Evolutionary conservation across 92 coral and sea anemone species (phyloP), one percentile per base, ranked within the genome.

Genomic region (Palythoa caribaeorum): DNA sequence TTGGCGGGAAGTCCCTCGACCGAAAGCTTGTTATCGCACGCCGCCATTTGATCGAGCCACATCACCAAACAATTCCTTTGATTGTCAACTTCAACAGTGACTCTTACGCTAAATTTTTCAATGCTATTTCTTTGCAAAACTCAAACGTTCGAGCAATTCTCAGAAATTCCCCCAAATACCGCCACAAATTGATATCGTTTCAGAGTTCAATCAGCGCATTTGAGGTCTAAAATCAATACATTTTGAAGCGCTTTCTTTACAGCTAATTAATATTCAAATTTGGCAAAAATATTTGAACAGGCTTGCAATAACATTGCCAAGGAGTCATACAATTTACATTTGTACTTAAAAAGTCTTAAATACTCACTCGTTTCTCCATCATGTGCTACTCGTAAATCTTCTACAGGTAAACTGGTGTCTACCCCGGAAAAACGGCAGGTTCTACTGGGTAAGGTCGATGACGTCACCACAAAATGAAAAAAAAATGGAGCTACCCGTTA

Each of bases 221-320:
- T 88, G 91, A 62, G 80, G 65, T 88, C 86, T 54, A 73, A 85
- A 74, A 74, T 85, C 75, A 55, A 85, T 74, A 28, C 88, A 85
- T 3, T 85, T 85, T 85, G 80, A 85, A 85, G 88, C 80, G 72
- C 80, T 84, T 71, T 84, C 87, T 85, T 53, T 72, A 73, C 88
- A 72, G 88, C 88, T n/a, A n/a, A n/a, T n/a, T 73, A 85, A 84
- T 50, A 84, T 72, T 84, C 53, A 71, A 71, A 72, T 84, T 84
- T 84, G 88, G 79, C 88, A 72, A 71, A 85, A 85, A 73, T 73
- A 52, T 85, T 72, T 85, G 47, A 85, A 72, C 88, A 85, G 68
- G 72, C 88, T 85, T 85, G 88, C 81, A 85, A 85, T 85, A 73
- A 72, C 88, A 85, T 85, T 85, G 88, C 88, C 88, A 48, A 85